Percentiles rank a stretch among this genome's conserved stretches.
Evolutionary conservation across 2,888 invertebrate species (phyloP).

Genomic region (Blastobasis lacticolella): DNA sequence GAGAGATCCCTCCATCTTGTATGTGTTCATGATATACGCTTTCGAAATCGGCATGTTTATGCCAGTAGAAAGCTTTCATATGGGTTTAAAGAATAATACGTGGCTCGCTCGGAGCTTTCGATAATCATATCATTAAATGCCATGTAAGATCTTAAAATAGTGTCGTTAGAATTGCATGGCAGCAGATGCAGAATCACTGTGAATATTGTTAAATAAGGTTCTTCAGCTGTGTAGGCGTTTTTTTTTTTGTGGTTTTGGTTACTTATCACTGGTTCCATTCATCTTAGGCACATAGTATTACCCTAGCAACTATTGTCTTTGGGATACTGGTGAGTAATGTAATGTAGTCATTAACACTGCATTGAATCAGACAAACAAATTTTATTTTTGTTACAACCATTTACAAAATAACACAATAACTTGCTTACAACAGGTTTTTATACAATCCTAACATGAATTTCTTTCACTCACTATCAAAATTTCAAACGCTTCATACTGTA

Average conservation of each 20-base stretch:
- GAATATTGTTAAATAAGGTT: neutral
- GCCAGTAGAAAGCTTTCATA: no score
- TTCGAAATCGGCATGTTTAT: no score
- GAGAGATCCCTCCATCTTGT: no score
- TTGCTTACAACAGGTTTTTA: neutral
- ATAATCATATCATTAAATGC: no score
- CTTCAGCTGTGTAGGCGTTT: neutral
- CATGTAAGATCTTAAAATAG: neutral
- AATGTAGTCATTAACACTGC: slow-evolving; percentile 16
- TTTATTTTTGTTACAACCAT: neutral
- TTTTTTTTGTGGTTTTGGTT: slow-evolving; percentile 12
- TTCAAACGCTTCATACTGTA: no score
- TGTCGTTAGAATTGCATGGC: slow-evolving; percentile 8
- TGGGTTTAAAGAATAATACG: no score
- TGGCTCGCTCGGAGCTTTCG: no score
- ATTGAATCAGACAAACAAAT: neutral
- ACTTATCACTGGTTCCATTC: slow-evolving; percentile 10
- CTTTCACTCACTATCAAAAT: neutral
- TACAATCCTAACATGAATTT: neutral
- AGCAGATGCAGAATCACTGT: neutral
- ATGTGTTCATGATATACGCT: no score
- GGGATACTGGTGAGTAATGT: slow-evolving; percentile 26
- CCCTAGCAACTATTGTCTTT: slow-evolving; percentile 9
- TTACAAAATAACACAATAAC: neutral
- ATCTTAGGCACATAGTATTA: slow-evolving; percentile 14